Evolutionary conservation across 1,140 invertebrate species (phyloP).

Genomic region (Caenorhabditis elegans): DNA sequence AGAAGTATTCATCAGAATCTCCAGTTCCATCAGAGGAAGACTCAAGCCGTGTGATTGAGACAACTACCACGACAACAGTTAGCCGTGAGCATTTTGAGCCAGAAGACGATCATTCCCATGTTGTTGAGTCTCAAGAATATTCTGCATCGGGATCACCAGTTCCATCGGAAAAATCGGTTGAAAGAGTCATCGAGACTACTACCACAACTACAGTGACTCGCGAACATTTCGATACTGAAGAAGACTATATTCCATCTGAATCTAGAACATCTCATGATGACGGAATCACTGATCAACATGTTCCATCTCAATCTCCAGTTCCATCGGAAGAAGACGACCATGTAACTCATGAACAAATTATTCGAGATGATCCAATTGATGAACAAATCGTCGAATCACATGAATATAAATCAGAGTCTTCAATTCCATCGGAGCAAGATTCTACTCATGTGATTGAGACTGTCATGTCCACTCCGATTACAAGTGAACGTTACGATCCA

Average conservation of each 20-base stretch:
- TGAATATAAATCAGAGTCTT: background rate
- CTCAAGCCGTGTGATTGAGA: background rate
- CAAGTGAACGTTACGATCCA: background rate
- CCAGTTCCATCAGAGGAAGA: background rate
- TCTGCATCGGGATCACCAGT: background rate
- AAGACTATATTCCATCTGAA: too few species aligned
- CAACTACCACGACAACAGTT: background rate
- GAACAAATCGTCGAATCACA: background rate
- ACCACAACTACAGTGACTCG: background rate
- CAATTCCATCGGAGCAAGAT: background rate
- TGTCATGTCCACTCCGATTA: background rate
- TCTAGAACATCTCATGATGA: too few species aligned
- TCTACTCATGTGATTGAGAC: background rate
- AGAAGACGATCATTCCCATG: slow-evolving; percentile 17
- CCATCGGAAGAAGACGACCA: background rate
- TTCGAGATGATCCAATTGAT: background rate
- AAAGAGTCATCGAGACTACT: background rate
- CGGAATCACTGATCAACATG: too few species aligned
- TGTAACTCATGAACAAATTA: background rate
- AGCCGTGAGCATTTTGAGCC: background rate
- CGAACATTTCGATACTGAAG: background rate
- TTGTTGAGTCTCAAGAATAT: background rate
- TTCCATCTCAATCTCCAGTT: background rate
- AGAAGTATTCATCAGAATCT: background rate
- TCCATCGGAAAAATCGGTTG: background rate